Base-by-base conservation (phyloP, 2,888 invertebrate genomes). In the Leucophenga maculata region DNA sequence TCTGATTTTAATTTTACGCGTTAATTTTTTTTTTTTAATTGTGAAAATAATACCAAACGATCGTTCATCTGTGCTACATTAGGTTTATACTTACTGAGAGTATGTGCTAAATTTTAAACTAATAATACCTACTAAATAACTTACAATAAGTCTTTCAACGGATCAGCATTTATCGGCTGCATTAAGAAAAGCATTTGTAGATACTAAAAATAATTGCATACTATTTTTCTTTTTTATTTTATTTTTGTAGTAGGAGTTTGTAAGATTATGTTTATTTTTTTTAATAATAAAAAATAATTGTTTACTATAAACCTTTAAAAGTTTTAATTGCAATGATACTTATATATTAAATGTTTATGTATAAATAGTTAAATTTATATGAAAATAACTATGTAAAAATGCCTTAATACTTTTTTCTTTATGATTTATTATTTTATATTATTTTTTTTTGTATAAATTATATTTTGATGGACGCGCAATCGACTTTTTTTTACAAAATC, bases 201-300 rank as follows among this genome's bases (percentile, higher is more conserved):
- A n/a, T n/a, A 22, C 9, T 55, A 22, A 18, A 55, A 55, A 55
- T 55, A 55, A 55, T 22, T 55, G 55, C 55, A 55, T 55, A 55
- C 55, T 13, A 26, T 39, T 39, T 39, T 8, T 39, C 1, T 39
- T 39, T 26, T 2, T 26, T 26, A 3, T 26, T 26, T 26, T 26
- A 4, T 26, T 26, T 26, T 26, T 26, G 26, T 26, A 26, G 18
- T 54, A 14, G 11, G 22, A 55, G 6, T 55, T 55, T 55, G 16
- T 22, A 22, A 54, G 8, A 13, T 55, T 11, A 55, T 8, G 39
- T 55, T 55, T 22, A 22, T 55, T 55, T 55, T 55, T 11, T 11
- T 18, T 52, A 26, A 22, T 55, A 55, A 14, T 55, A 55, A 22
- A 55, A 55, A 22, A 55, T 55, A 22, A 55, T 13, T 9, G 26